Base-by-base conservation (phyloP, 2,113 vertebrate genomes). In the Polypterus bichir region DNA sequence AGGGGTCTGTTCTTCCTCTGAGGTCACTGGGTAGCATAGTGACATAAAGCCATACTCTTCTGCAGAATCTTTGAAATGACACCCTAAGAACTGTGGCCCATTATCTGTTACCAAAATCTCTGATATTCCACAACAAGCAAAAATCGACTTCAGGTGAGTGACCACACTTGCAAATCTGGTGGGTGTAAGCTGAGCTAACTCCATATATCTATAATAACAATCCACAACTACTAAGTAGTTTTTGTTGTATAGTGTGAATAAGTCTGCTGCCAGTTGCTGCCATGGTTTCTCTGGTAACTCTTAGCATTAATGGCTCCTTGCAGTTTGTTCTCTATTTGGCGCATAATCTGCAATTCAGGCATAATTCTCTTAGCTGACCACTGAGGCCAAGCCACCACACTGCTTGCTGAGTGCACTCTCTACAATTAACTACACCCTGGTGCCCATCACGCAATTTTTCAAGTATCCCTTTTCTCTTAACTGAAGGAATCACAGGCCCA, bases 241-340 rank as follows among this genome's bases (percentile, higher is more conserved):
- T 44, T 65, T 62, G 5, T 67, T 64, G 3, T 64, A 47, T 10
- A 3, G 52, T 10, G 68, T 66, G 48, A 74, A 68, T 54, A 74
- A 5, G n/a, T 69, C 63, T 55, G 63, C 61, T 48, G 61, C 63
- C 1, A 63, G 63, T 3, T 48, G 67, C 2, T 59, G 66, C 63
- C 60, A 65, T 3, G 58, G 58, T 2, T 62, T 62, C 2, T 7
- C 0, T 1, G 54, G 66, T 11, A 66, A 66, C 4, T 68, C 64
- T 27, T 27, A 2, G 27, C 27, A 27, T 27, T 27, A 4, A 62
- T 64, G 4, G 60, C 54, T 66, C 65, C 62, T 9, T 66, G 4
- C 10, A 6, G 3, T 65, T 62, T 27, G 7, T 63, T 53, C 48
- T 62, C 44, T 70, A 48, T 0, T 3, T 6, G 2, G 5, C 5